phyloP scores from a whole-genome alignment of 2,113 vertebrate species.

The Platysteira castanea region DNA sequence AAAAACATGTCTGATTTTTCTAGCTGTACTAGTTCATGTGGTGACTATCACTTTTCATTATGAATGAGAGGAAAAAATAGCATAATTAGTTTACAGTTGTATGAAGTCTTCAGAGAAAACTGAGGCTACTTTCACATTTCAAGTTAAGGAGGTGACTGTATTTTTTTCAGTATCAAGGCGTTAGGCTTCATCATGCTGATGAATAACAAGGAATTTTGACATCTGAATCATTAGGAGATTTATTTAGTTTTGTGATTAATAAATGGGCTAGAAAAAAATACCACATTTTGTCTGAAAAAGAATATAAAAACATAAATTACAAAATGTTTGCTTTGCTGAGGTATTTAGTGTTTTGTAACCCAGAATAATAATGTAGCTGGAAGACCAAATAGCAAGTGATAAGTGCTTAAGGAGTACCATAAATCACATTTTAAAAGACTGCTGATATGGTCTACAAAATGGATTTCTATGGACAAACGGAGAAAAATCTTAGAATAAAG shows the following conservation, averaged over 20 bases:
- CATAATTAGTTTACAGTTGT: neutral
- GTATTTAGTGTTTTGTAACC: neutral
- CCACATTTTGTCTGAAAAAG: neutral
- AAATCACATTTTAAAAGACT: constrained; percentile 57
- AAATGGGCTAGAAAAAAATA: neutral
- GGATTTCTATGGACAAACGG: constrained; percentile 31
- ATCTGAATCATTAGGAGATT: neutral
- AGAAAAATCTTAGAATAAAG: constrained; percentile 43
- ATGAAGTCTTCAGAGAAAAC: neutral
- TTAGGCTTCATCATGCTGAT: neutral
- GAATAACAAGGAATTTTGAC: neutral
- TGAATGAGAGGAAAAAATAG: neutral
- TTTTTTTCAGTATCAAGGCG: neutral
- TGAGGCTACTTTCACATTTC: neutral
- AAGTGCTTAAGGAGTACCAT: constrained; percentile 33
- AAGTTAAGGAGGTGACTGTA: neutral
- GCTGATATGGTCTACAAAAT: constrained; percentile 26
- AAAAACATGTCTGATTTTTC: neutral
- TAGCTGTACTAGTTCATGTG: neutral
- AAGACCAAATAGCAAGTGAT: neutral
- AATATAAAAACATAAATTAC: neutral
- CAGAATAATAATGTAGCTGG: neutral
- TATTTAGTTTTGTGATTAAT: neutral
- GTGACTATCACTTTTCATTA: neutral
- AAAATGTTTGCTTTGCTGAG: neutral